Base-by-base conservation (phyloP, 2,113 vertebrate species). In the Nibea coibor region DNA sequence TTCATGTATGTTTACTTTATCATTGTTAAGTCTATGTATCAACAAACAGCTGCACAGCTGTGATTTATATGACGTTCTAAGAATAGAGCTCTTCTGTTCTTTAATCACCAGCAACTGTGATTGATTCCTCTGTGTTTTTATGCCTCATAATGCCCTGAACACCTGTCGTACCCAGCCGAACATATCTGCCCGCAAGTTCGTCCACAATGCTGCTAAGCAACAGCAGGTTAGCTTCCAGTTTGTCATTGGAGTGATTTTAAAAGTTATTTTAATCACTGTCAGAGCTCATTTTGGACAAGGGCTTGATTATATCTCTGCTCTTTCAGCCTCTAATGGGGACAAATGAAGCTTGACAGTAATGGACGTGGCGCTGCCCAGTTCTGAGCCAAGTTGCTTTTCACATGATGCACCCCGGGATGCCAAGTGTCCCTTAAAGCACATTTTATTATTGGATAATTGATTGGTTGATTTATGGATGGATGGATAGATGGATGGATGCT, bases 131-230 rank as follows among this genome's bases (percentile, higher is more conserved):
- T 80, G 42, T 75, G 58, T 56, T 28, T 53, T 20, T 11, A 20
- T 35, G 53, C 72, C 47, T 45, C 71, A 14, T 19, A 65, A 72
- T 5, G 3, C 62, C 72, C 50, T 48, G 66, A 83, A 65, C 86
- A 81, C 69, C 81, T 78, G 72, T 82, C 65, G 15, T 35, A 86
- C 14, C 35, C 58, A 68, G 6, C 71, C n/a, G 14, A 75, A 78
- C 17, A 72, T 56, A 66, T 65, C 57, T 83, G 71, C 61, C 66
- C 0, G 69, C 73, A 20, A 6, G 22, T 54, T 42, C 10, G 22
- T 43, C 71, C 26, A 19, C 10, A 31, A 50, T 22, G 62, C 86
- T 86, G 72, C 83, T 75, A 68, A 68, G 78, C 71, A 87, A 91
- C 85, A 48, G 48, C 50, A 75, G 81, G 82, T 80, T 75, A 26